Evolutionary conservation across 1,140 invertebrate genomes (phyloP), one percentile per base, ranked within the genome.

Genomic region (Saccostrea cuccullata): DNA sequence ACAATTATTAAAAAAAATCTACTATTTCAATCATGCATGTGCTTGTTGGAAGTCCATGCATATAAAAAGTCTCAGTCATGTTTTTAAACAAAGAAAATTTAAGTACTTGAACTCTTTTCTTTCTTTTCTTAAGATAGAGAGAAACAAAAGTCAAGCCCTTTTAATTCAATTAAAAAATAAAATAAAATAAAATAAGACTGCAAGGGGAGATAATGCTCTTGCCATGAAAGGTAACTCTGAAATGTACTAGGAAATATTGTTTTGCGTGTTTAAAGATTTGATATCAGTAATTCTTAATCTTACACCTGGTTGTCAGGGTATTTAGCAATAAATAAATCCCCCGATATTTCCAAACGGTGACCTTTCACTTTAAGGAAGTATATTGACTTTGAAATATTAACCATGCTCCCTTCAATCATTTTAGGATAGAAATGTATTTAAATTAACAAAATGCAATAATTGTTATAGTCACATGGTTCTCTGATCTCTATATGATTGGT

Each of bases 11-110:
- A 11, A 36, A 30, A 77, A 77, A 26, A 77, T 77, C 70, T 77
- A 77, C 70, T 77, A 77, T 77, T 77, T 77, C 70, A 77, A 36
- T 77, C 70, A 77, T 77, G 70, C 30, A 36, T 36, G n/a, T n/a
- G 30, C 47, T 47, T 9, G 23, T 77, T 77, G 70, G 70, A 30
- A 40, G 70, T 77, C 26, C 70, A 77, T 77, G 26, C 12, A 77
- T 26, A 40, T 47, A 47, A 8, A 47, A 47, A 47, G 47, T 47
- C 47, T 47, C 47, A 47, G 47, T 47, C 47, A 67, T 67, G 20
- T 23, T 23, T 23, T 67, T 15, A n/a, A 47, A 47, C 47, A 47
- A 47, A 47, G 47, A 47, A 47, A 47, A 47, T 47, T 47, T 64
- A n/a, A 47, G 47, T 47, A 47, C 47, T 47, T 47, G 47, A 47